Conservation (phyloP, 1,140 invertebrate species). For the Macrobrachium rosenbergii region DNA sequence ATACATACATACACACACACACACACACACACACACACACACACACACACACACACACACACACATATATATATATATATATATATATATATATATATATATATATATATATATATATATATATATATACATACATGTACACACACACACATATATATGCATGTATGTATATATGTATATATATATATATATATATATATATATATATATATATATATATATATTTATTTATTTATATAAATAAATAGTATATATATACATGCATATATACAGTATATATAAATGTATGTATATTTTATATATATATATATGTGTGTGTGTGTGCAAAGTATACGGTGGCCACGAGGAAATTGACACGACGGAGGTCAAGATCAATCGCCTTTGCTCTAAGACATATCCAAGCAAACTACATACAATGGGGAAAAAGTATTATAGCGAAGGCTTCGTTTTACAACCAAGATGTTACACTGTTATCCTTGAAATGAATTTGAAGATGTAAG, state of each 20-base stretch:
- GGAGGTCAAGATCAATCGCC: too few species aligned
- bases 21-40: not conserved
- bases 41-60: constrained; percentile 12
- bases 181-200: constrained; percentile 18
- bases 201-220: constrained; percentile 15
- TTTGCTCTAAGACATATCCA: too few species aligned
- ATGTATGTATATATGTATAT: constrained; percentile 21
- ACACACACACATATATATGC: constrained; percentile 27
- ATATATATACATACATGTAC: constrained; percentile 14
- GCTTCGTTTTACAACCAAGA: too few species aligned
- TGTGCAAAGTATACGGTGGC: too few species aligned
- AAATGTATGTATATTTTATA: too few species aligned
- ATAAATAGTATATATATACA: constrained; percentile 13
- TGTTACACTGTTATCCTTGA: too few species aligned
- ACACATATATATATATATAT: constrained; percentile 16
- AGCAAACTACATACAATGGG: too few species aligned
- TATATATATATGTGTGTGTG: too few species aligned
- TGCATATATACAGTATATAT: too few species aligned
- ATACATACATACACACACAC: not conserved
- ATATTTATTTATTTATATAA: constrained; percentile 10
- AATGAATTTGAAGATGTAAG: too few species aligned
- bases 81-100: constrained; percentile 27
- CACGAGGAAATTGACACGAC: too few species aligned
- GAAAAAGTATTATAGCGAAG: too few species aligned
- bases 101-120: constrained; percentile 26